A percentile compares a stretch with the other conserved stretches of the same genome.
These are phyloP conservation scores for Gymnorhina tibicen DNA, from an alignment of 2,113 vertebrate species.

Conservation along the genomic window DNA sequence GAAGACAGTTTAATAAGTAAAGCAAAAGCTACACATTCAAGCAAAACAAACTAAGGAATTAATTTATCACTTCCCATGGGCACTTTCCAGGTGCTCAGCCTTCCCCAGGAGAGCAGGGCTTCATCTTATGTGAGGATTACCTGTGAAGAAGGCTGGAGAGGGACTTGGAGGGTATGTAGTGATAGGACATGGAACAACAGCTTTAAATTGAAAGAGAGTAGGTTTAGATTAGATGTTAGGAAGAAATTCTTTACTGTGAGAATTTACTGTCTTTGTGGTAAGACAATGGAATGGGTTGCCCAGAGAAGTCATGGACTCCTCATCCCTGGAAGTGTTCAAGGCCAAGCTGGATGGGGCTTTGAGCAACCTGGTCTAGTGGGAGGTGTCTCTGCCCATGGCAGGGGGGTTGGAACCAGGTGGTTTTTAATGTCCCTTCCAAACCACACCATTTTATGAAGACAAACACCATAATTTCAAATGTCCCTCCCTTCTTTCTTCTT, in stretches of 20 bases:
- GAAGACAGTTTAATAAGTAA: background rate
- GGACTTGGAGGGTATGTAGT: too few species aligned
- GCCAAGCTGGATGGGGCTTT: background rate
- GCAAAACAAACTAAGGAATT: background rate
- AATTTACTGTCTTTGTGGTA: too few species aligned
- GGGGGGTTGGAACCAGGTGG: background rate
- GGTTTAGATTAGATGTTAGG: background rate
- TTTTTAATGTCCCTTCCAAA: background rate
- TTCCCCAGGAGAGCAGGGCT: background rate
- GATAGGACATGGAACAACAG: background rate
- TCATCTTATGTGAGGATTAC: background rate
- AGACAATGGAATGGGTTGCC: background rate
- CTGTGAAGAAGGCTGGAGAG: background rate
- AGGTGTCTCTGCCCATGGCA: background rate
- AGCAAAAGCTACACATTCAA: background rate
- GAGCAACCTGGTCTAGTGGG: background rate
- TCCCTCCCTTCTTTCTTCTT: background rate
- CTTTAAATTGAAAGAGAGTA: background rate
- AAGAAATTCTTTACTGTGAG: background rate
- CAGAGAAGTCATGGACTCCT: background rate
- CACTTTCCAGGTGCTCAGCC: background rate
- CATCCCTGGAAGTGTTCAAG: background rate
- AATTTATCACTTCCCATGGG: background rate
- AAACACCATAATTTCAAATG: background rate
- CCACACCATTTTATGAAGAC: background rate